Conservation (phyloP, 2,797 vertebrate species). For the Hydrophis major region DNA sequence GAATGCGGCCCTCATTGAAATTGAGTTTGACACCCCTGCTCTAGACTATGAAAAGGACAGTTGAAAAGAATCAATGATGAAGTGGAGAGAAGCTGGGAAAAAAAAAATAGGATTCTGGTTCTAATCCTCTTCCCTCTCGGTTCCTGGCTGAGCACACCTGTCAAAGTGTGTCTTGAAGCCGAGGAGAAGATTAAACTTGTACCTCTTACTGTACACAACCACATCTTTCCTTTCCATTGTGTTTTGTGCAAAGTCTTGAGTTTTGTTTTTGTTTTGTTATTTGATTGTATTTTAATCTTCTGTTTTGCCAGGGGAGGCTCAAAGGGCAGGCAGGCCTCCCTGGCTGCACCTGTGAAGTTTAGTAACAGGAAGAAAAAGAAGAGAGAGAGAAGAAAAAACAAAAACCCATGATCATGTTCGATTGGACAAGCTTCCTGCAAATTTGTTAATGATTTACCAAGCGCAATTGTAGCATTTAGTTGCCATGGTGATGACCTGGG, state of each 20-base stretch:
- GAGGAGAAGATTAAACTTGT: conserved; percentile 23
- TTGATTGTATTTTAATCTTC: conserved; percentile 12
- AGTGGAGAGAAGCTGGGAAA: no score
- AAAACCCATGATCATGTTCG: conserved; percentile 61
- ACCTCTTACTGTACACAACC: conserved; percentile 1
- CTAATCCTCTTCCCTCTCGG: conserved; percentile 21
- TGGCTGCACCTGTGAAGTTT: conserved; percentile 52
- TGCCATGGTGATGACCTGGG: conserved; percentile 75
- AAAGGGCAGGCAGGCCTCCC: background rate
- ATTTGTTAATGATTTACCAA: conserved; percentile 75
- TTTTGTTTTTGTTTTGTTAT: conserved; percentile 27
- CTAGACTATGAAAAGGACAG: no score
- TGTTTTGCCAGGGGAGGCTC: background rate
- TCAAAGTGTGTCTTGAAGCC: background rate
- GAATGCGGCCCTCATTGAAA: no score
- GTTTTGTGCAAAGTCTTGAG: conserved; percentile 32
- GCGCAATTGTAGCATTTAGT: conserved; percentile 73
- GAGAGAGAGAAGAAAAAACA: background rate
- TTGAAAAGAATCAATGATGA: no score
- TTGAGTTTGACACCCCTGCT: no score
- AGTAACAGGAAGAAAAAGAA: conserved; percentile 41
- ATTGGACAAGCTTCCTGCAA: conserved; percentile 74
- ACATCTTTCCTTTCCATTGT: conserved; percentile 37
- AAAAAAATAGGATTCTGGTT: background rate
- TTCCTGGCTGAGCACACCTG: conserved; percentile 5